phyloP scores from a whole-genome alignment of 2,888 invertebrate genomes.

The Epinotia nisella region DNA sequence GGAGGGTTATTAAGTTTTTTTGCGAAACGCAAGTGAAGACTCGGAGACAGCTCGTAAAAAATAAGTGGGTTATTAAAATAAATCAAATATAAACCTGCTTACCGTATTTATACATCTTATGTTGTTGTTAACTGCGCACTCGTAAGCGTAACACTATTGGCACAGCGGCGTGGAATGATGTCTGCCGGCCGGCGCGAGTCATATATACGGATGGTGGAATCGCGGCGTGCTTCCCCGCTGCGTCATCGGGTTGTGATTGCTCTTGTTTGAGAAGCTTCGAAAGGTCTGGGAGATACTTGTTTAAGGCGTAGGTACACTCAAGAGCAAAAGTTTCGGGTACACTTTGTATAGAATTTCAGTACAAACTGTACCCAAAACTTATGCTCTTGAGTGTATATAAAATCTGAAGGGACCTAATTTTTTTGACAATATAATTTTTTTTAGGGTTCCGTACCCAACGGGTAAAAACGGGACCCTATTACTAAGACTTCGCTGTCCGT shows the following conservation, averaged over 20 bases:
- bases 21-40: too few species aligned
- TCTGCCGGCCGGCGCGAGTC: not conserved
- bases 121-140: not conserved
- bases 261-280: constrained; percentile 14
- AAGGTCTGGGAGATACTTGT: constrained; percentile 14
- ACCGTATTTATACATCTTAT: constrained; percentile 19
- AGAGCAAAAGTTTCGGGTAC: too few species aligned
- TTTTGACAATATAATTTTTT: too few species aligned
- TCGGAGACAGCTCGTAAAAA: too few species aligned
- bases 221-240: constrained; percentile 30
- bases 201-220: constrained; percentile 10
- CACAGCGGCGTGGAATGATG: constrained; percentile 3
- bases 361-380: too few species aligned
- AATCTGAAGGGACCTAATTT: too few species aligned
- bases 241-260: constrained; percentile 22
- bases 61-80: not conserved
- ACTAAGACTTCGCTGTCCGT: too few species aligned
- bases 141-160: not conserved
- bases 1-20: too few species aligned
- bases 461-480: too few species aligned
- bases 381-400: not conserved
- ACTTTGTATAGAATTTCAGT: too few species aligned
- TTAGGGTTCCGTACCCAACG: too few species aligned
- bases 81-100: constrained; percentile 8
- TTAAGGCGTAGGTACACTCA: too few species aligned